These are phyloP conservation scores for Notodonta ziczac DNA, from an alignment of 2,888 invertebrate genomes.

Conservation along the genomic window DNA sequence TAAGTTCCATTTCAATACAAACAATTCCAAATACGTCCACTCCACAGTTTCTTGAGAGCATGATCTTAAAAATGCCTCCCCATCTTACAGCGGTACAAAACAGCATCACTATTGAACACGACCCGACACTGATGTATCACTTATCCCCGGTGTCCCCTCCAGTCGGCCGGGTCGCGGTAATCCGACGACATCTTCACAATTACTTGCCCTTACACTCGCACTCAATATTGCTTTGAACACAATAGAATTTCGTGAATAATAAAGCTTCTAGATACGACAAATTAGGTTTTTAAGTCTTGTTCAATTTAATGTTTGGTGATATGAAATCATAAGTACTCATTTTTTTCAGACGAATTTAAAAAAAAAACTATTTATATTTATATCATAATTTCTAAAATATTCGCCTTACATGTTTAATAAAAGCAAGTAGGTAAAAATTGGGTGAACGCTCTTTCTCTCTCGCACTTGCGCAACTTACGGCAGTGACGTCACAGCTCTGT, in stretches of 20 bases:
- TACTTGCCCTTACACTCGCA: slow-evolving; percentile 74
- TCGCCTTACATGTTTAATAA: too few species aligned
- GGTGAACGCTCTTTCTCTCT: too few species aligned
- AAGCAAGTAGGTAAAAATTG: too few species aligned
- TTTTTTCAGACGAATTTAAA: too few species aligned
- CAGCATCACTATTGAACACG: slow-evolving; percentile 46
- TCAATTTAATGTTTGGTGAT: too few species aligned
- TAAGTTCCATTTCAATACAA: not conserved
- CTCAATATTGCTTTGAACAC: slow-evolving; percentile 72
- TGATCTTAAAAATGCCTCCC: slow-evolving; percentile 23
- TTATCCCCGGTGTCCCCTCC: slow-evolving; percentile 43
- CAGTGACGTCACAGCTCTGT: too few species aligned
- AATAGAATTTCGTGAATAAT: slow-evolving; percentile 40
- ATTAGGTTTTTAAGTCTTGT: not conserved
- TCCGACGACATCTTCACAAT: slow-evolving; percentile 76
- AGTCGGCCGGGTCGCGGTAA: slow-evolving; percentile 57
- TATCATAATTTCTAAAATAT: too few species aligned
- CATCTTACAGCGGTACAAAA: slow-evolving; percentile 27
- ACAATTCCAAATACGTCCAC: not conserved
- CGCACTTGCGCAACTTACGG: too few species aligned
- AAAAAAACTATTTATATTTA: too few species aligned
- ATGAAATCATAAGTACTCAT: too few species aligned
- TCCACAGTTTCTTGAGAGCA: slow-evolving; percentile 10
- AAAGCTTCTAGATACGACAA: slow-evolving; percentile 35
- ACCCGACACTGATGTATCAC: slow-evolving; percentile 77